Evolutionary conservation across 2,797 vertebrate species (phyloP), one percentile per base, ranked within the genome.

Genomic region (Onychomys arenicola): DNA sequence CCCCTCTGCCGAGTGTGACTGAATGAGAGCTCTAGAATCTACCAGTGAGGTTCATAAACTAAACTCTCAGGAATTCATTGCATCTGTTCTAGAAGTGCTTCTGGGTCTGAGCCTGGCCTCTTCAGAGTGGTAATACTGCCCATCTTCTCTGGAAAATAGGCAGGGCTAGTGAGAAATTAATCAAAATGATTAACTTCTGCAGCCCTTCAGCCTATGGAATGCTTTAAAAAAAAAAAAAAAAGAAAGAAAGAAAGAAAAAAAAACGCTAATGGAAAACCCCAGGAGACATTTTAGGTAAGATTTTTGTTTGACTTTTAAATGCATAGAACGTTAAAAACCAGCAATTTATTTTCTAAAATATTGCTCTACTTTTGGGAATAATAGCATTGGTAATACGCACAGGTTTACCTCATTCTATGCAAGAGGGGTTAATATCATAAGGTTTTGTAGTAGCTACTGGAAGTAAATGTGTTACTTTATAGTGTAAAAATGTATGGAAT

Each of bases 31-130:
- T 98, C 98, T 98, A 98, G 99, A 99, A 98, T 99, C 98, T 99
- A 99, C 99, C 98, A 99, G 99, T 99, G 99, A 99, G 99, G 99
- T 99, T 99, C 99, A 99, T 99, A 98, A 98, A 98, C 98, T 99
- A 98, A 99, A 99, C 99, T 99, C 99, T 99, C 99, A 99, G 99
- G 99, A 99, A 99, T 99, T 98, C 98, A 98, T 98, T 99, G 98
- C 98, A 90, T 99, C 97, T 98, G 97, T 99, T 99, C 98, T 99
- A 32, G 98, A 99, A 99, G 98, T 98, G 98, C 98, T 99, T 98
- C 98, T 98, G 98, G 98, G 98, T 98, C 97, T 98, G 98, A 95
- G 98, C 97, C 98, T 98, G 98, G 98, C 96, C 98, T 98, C 98
- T 98, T 98, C 98, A 97, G 98, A 98, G 98, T 98, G 97, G 97